Evolutionary conservation across 1,140 invertebrate genomes (phyloP).

Genomic region (Olivierus martensii): DNA sequence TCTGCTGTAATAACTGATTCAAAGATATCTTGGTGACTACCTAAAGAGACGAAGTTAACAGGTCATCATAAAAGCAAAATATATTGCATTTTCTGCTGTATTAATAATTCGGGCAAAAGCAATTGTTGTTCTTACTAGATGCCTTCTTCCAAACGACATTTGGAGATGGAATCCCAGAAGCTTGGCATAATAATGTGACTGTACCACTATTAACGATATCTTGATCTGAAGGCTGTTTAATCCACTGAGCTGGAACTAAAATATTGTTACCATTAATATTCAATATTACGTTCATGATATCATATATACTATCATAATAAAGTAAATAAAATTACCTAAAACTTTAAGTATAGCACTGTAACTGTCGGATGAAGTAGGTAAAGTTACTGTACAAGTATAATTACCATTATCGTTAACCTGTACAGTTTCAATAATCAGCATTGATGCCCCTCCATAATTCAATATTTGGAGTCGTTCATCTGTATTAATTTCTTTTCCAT

Average conservation of each 20-base stretch:
- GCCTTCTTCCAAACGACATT: slow-evolving; percentile 34
- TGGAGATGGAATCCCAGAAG: slow-evolving; percentile 37
- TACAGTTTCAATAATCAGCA: not conserved
- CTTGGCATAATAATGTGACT: slow-evolving; percentile 31
- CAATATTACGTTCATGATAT: no score
- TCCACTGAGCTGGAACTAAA: slow-evolving; percentile 37
- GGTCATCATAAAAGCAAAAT: no score
- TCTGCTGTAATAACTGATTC: no score
- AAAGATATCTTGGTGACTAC: no score
- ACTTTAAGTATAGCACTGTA: not conserved
- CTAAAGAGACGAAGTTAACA: no score
- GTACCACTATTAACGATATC: slow-evolving; percentile 30
- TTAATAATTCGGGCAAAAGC: no score
- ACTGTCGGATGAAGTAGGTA: not conserved
- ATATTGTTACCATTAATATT: not conserved
- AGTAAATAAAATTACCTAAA: no score
- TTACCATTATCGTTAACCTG: not conserved
- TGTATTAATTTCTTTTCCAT: not conserved
- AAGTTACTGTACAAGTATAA: not conserved
- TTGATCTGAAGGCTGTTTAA: slow-evolving; percentile 33
- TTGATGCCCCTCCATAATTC: not conserved
- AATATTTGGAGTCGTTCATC: not conserved
- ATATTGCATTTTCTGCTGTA: no score
- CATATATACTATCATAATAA: no score
- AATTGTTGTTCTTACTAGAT: not conserved